Conservation (phyloP, 2,888 invertebrate genomes). For the Watsonalla cultraria region DNA sequence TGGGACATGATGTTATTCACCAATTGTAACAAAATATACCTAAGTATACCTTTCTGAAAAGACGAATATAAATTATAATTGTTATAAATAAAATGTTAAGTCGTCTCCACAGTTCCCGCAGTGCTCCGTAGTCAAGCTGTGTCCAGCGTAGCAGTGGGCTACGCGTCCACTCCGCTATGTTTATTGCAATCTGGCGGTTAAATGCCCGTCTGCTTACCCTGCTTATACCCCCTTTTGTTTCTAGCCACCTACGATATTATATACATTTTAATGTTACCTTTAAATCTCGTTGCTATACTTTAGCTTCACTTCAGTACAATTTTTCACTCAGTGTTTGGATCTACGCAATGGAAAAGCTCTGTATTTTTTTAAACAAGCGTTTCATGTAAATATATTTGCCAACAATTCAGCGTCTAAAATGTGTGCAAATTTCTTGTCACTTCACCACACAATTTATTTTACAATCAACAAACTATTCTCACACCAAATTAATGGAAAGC, state of each 20-base stretch:
- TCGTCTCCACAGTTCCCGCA: constrained; percentile 34
- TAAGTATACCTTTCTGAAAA: neutral
- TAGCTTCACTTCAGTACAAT: neutral
- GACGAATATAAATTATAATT: neutral
- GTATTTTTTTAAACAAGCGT: too few relatives aligned
- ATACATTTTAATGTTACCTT: neutral
- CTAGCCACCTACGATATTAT: constrained; percentile 33
- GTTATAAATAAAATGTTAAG: neutral
- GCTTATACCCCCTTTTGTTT: constrained; percentile 59
- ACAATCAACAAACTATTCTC: too few relatives aligned
- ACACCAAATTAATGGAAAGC: too few relatives aligned
- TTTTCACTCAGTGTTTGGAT: too few relatives aligned
- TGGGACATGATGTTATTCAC: neutral
- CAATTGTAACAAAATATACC: neutral
- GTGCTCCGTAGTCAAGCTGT: constrained; percentile 56
- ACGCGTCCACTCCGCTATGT: constrained; percentile 68
- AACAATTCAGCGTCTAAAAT: too few relatives aligned
- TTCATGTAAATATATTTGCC: too few relatives aligned
- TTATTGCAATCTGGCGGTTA: constrained; percentile 76
- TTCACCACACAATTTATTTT: too few relatives aligned
- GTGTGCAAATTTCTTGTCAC: too few relatives aligned
- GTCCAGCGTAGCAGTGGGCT: constrained; percentile 60
- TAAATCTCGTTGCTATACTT: neutral
- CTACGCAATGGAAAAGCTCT: neutral
- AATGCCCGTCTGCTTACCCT: constrained; percentile 66